phyloP scores from a whole-genome alignment of 1,140 invertebrate genomes.

The Psilanteris sp. region DNA sequence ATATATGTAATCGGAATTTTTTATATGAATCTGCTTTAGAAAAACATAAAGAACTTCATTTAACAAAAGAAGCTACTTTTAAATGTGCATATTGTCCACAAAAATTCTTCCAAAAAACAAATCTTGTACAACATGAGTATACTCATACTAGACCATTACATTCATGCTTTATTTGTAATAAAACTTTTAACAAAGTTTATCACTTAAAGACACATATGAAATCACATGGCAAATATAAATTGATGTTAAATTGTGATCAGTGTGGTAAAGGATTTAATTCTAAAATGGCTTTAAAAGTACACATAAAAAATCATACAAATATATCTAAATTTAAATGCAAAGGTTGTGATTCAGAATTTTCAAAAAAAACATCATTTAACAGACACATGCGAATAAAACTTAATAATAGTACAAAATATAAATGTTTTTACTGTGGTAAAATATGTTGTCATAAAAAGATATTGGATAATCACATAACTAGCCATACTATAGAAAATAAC shows the following conservation, averaged over 20 bases:
- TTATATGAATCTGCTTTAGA: conserved; percentile 38
- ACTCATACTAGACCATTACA: conserved; percentile 17
- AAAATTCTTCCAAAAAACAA: conserved; percentile 46
- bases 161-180: conserved; percentile 21
- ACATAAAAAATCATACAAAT: conserved; percentile 14
- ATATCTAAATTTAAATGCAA: conserved; percentile 4
- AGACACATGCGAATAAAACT: conserved; percentile 28
- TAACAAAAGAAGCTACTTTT: conserved; percentile 21
- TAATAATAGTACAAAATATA: conserved; percentile 22
- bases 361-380: conserved; percentile 2
- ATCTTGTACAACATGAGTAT: conserved; percentile 40
- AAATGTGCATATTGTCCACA: conserved; percentile 23
- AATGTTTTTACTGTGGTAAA: conserved; percentile 26
- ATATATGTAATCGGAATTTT: conserved; percentile 31
- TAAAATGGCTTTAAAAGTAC: conserved; percentile 3
- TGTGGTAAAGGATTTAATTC: conserved; percentile 26
- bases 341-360: conserved; percentile 9
- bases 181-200: conserved; percentile 25
- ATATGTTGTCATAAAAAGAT: conserved; percentile 36
- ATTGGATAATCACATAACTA: conserved; percentile 11
- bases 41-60: conserved; percentile 40
- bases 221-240: neutral
- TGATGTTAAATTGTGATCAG: conserved; percentile 8
- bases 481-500: neutral
- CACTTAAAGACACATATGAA: conserved; percentile 23